A percentile compares a stretch with the other conserved stretches of the same genome.
These are phyloP conservation scores for Callipepla squamata DNA, from an alignment of 2,113 vertebrate species.

Conservation along the genomic window DNA sequence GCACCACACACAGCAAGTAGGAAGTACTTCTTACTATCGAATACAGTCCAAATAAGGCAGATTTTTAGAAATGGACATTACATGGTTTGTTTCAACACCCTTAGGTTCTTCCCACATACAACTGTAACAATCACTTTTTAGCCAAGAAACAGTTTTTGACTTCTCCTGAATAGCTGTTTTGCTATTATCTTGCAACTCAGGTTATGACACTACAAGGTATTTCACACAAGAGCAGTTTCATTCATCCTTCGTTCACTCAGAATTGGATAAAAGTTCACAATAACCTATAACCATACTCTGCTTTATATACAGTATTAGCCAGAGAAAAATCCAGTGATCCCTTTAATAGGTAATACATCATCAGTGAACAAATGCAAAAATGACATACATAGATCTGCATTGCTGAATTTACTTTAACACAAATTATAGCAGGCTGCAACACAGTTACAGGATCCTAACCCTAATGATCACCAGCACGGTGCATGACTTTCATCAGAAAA, in stretches of 20 bases:
- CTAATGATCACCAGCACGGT: background rate
- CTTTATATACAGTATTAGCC: background rate
- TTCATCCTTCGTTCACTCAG: background rate
- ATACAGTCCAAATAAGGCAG: background rate
- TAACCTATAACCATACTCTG: background rate
- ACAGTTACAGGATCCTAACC: constrained; percentile 45
- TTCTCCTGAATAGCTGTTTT: background rate
- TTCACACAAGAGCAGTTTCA: background rate
- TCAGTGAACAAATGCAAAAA: constrained; percentile 40
- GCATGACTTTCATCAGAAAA: constrained; percentile 66
- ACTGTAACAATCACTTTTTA: background rate
- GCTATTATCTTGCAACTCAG: background rate
- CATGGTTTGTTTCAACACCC: background rate
- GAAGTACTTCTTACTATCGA: background rate
- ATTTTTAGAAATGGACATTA: background rate
- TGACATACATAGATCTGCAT: constrained; percentile 22
- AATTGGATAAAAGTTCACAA: background rate
- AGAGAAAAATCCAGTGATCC: background rate
- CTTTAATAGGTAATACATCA: background rate
- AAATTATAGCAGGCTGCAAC: background rate
- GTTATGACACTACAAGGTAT: background rate
- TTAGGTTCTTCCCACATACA: background rate
- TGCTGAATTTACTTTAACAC: constrained; percentile 48
- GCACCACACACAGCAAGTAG: background rate
- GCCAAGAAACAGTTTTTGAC: background rate